Base-by-base conservation (phyloP, 1,140 invertebrate genomes). In the Asbolus verrucosus region DNA sequence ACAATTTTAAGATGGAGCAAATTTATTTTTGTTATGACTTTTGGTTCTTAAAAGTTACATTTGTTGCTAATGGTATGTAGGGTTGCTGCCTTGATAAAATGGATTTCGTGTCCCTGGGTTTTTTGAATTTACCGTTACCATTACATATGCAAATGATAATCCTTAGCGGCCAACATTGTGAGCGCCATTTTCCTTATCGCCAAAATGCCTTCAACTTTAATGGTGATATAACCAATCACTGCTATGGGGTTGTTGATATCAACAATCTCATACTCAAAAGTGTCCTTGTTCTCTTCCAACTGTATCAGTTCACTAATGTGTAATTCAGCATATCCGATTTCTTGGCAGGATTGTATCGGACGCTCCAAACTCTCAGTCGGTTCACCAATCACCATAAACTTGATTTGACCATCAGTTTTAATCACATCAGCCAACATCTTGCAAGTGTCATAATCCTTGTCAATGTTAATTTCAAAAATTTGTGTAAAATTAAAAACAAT, bases 331-430 rank as follows among this genome's bases (percentile, higher is more conserved):
- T 24, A 41, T 8, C 71, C 73, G 3, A 74, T 24, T 63, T 74
- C 73, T 1, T 15, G 16, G 30, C 70, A 74, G 6, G 62, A 60
- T 24, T 71, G 71, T 27, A 54, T 54, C 19, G 63, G 31, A 18
- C 60, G 67, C 2, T 21, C 33, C 13, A 19, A 6, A 43, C 67
- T 61, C 50, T 73, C 71, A 1, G 54, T 5, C 14, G 73, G 75
- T 61, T 76, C 73, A n/a, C 69, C 46, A 19, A 75, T 39, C 18
- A 75, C 36, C 6, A 68, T 67, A 54, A 76, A 75, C 21, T 61
- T 38, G 30, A 76, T 68, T 4, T 24, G n/a, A 21, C 69, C 69
- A 18, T 71, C 69, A 33, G 38, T 41, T 39, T 62, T 63, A 8
- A 76, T 70, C 61, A 61, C 36, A 15, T 73, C 67, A 0, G 71